Evolutionary conservation across 2,888 invertebrate species (phyloP).

Genomic region (Phlogophora meticulosa): DNA sequence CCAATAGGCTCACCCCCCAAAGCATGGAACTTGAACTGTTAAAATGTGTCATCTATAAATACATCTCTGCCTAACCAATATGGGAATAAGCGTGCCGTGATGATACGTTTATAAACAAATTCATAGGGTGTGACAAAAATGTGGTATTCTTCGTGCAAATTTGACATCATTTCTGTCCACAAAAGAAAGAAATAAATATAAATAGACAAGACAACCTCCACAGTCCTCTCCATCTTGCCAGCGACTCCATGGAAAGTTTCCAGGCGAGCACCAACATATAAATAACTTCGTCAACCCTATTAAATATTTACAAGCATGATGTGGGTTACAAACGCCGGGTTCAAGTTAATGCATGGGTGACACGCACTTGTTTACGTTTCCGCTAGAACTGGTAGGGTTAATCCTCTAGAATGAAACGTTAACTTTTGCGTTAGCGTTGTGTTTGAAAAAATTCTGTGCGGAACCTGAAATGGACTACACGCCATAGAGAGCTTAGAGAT

Average conservation of each 20-base stretch:
- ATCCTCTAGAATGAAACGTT: conserved; percentile 44
- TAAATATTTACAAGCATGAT: conserved; percentile 50
- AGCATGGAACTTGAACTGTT: too few species aligned
- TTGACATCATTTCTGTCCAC: conserved; percentile 1
- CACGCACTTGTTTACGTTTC: conserved; percentile 55
- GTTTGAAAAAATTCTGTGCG: not conserved
- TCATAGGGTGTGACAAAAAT: too few species aligned
- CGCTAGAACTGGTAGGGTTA: conserved; percentile 32
- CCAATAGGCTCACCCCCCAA: too few species aligned
- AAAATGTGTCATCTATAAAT: too few species aligned
- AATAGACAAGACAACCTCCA: not conserved
- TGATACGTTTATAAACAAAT: too few species aligned
- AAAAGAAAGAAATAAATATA: too few species aligned
- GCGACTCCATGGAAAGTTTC: conserved; percentile 36
- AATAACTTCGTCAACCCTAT: conserved; percentile 51
- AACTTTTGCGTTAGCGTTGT: conserved; percentile 36
- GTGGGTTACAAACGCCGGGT: conserved; percentile 32
- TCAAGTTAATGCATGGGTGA: conserved; percentile 54
- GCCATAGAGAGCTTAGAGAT: too few species aligned
- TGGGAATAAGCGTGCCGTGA: too few species aligned
- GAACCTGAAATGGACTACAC: not conserved
- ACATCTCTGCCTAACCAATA: too few species aligned
- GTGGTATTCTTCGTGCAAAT: conserved; percentile 11
- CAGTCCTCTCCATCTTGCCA: conserved; percentile 33
- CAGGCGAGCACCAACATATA: conserved; percentile 29